Evolutionary conservation across 2,113 vertebrate genomes (phyloP).

Genomic region (human (Homo sapiens)): GRCh38 chr4:160656001-160656500

Average conservation of each 20-base stretch:
- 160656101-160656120: not conserved
- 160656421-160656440: not conserved
- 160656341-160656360: slow-evolving; percentile 53
- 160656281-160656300: slow-evolving; percentile 32
- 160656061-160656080: not conserved
- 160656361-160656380: slow-evolving; percentile 56
- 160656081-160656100: not conserved
- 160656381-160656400: slow-evolving; percentile 4
- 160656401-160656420: not conserved
- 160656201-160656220: slow-evolving; percentile 49
- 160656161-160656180: not conserved
- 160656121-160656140: not conserved
- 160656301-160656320: slow-evolving; percentile 59
- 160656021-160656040: not conserved
- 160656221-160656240: slow-evolving; percentile 36
- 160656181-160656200: not conserved
- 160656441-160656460: not conserved
- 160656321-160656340: slow-evolving; percentile 30
- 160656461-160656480: not conserved
- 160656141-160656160: not conserved
- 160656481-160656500: not conserved
- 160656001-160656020: not conserved
- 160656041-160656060: not conserved
- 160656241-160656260: not conserved
- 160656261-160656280: slow-evolving; percentile 50